These are phyloP conservation scores for Gadus chalcogrammus DNA, from an alignment of 2,113 vertebrate species.

Conservation along the genomic window DNA sequence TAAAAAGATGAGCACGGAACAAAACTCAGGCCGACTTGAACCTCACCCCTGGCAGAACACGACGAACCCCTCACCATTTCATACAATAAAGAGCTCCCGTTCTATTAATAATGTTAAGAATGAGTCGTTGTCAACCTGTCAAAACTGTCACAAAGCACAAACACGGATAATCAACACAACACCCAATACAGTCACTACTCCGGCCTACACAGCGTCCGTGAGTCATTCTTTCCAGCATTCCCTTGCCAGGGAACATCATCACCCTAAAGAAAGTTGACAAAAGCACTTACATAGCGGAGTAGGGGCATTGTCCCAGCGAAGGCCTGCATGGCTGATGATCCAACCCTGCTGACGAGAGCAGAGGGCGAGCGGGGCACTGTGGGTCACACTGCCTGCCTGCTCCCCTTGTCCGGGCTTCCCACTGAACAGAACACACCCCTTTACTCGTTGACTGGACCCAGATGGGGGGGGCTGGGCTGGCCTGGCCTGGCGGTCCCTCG, in stretches of 20 bases:
- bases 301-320: conserved; percentile 39
- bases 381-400: background rate
- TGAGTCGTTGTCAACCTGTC: too few species aligned
- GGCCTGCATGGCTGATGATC: conserved; percentile 53
- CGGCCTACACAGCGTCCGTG: too few species aligned
- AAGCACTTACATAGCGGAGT: conserved; percentile 66
- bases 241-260: background rate
- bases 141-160: background rate
- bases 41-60: too few species aligned
- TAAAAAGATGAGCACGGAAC: too few species aligned
- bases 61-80: too few species aligned
- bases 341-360: conserved; percentile 14
- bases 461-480: background rate
- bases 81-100: too few species aligned
- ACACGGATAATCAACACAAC: too few species aligned
- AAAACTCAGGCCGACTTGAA: too few species aligned
- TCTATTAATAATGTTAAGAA: too few species aligned
- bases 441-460: conserved; percentile 18
- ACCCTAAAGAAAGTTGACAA: background rate
- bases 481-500: too few species aligned
- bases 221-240: too few species aligned
- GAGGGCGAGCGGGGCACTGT: background rate
- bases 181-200: too few species aligned
- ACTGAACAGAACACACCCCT: conserved; percentile 27
- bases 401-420: conserved; percentile 8